phyloP scores from a whole-genome alignment of 1,140 invertebrate genomes.

The Heliconius nattereri region DNA sequence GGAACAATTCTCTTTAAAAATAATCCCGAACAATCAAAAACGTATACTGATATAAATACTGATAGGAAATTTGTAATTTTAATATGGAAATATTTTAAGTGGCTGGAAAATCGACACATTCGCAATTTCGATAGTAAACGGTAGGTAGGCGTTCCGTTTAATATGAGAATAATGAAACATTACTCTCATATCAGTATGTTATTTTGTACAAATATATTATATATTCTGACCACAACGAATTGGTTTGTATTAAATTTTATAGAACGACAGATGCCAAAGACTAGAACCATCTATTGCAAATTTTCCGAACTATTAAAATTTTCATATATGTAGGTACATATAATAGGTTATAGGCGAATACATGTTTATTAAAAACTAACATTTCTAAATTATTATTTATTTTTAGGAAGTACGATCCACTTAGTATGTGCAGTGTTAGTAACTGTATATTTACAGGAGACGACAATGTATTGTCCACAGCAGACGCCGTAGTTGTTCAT shows the following conservation, averaged over 20 bases:
- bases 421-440: slow-evolving; percentile 60
- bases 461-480: slow-evolving; percentile 43
- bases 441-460: slow-evolving; percentile 63
- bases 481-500: slow-evolving; percentile 65
- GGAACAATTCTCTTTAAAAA: slow-evolving; percentile 59
- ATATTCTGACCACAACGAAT: not conserved
- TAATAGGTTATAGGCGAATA: too few relatives aligned
- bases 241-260: not conserved
- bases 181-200: not conserved
- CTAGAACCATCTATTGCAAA: not conserved
- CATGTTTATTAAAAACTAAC: too few relatives aligned
- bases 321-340: too few relatives aligned
- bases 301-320: too few relatives aligned
- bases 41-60: not conserved
- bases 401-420: slow-evolving; percentile 48
- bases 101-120: slow-evolving; percentile 56
- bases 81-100: slow-evolving; percentile 66
- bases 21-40: not conserved
- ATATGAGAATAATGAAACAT: not conserved
- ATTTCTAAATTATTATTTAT: not conserved
- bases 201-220: not conserved
- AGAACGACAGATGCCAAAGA: not conserved
- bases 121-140: slow-evolving; percentile 43
- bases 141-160: slow-evolving; percentile 41
- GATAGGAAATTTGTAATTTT: slow-evolving; percentile 52